Conservation (phyloP, 2,888 invertebrate species). For the Protophormia terraenovae region DNA sequence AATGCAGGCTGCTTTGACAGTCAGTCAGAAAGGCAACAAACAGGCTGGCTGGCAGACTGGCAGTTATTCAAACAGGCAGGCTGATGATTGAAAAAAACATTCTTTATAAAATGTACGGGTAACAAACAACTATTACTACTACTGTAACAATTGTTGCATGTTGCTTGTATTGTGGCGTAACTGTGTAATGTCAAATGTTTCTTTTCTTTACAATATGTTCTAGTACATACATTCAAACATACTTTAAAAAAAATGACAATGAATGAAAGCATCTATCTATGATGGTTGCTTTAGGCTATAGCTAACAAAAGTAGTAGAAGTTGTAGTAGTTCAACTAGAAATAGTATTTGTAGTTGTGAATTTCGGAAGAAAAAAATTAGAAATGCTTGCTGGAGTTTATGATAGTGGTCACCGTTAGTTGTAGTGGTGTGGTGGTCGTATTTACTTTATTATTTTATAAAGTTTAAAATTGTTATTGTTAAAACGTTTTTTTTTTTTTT, state of each 20-base stretch:
- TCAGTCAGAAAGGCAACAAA: constrained; percentile 15
- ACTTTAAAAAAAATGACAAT: background rate
- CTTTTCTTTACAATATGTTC: background rate
- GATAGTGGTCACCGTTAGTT: background rate
- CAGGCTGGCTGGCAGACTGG: background rate
- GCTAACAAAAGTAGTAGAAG: background rate
- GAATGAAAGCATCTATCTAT: constrained; percentile 2
- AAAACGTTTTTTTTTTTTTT: background rate
- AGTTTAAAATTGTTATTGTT: background rate
- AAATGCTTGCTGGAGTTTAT: background rate
- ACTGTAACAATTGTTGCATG: background rate
- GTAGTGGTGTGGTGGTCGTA: background rate
- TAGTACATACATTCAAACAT: background rate
- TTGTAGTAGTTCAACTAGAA: background rate
- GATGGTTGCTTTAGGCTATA: background rate
- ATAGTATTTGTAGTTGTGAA: background rate
- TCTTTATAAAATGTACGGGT: constrained; percentile 38
- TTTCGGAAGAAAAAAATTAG: background rate
- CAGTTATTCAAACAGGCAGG: no score
- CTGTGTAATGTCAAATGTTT: constrained; percentile 15
- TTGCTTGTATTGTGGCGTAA: constrained; percentile 15
- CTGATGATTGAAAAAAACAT: constrained; percentile 51
- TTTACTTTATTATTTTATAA: background rate
- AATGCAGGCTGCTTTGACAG: constrained; percentile 52
- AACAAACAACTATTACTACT: background rate